Base-by-base conservation (phyloP, 2,113 vertebrate species). In the Anguilla rostrata region DNA sequence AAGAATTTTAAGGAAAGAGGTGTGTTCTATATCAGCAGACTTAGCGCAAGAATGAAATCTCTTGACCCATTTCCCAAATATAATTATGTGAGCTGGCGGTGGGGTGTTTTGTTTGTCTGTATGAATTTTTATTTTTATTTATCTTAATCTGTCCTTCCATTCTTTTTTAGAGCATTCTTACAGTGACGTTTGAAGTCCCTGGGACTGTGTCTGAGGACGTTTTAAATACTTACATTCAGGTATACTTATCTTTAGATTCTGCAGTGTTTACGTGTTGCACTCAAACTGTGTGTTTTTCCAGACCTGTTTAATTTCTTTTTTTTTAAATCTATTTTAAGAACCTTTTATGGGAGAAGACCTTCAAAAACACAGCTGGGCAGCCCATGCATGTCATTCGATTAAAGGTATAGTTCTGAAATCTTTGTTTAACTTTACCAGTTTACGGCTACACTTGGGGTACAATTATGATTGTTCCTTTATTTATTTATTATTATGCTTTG, bases 301-400 rank as follows among this genome's bases (percentile, higher is more conserved):
- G 63, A 46, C 63, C 60, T 78, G 9, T n/a, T 49, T 26, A 39
- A 40, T 60, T 85, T 92, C 83, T n/a, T 57, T 40, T 90, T 20
- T 92, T 46, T 46, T 43, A 43, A 46, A 63, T 49, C 56, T 91
- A 86, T 87, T 89, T 90, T 39, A 91, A 99, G 98, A 96, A 98
- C 89, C 96, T 99, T 87, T 93, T 99, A 0, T 99, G 98, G 98
- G 98, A 99, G 90, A 99, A 97, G 94, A 95, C 90, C n/a, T 88
- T 98, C 57, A 94, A 95, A 87, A 96, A 98, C 94, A 96, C 95
- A 93, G 93, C 92, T 34, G 95, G 95, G 6, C 56, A 85, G 82
- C 90, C 94, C 84, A 99, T 99, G 98, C 97, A 96, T 0, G 92
- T 99, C 90, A 97, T 99, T 90, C 96, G 98, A 86, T 92, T 97